Percentiles rank a stretch among this genome's conserved stretches.
phyloP scores from a whole-genome alignment of 2,888 invertebrate genomes.

The Melinaea menophilus region DNA sequence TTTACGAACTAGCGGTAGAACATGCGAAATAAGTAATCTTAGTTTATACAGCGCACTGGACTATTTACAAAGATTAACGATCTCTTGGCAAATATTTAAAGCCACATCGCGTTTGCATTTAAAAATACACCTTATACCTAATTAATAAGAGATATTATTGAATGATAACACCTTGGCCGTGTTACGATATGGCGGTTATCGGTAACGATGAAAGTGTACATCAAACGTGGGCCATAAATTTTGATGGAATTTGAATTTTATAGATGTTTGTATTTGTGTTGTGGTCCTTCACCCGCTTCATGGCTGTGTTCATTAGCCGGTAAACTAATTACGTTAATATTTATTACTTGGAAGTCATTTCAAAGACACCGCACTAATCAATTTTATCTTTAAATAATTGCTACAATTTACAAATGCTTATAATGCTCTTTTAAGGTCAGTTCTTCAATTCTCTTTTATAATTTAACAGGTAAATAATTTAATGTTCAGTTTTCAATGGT shows the following conservation, averaged over 20 bases:
- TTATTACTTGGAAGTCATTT: constrained; percentile 19
- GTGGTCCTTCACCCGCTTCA: constrained; percentile 9
- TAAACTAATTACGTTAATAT: constrained; percentile 19
- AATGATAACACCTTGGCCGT: not conserved
- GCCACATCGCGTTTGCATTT: not conserved
- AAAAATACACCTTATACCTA: not conserved
- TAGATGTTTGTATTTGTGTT: constrained; percentile 18
- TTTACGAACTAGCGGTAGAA: constrained; percentile 7
- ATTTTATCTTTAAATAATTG: no score
- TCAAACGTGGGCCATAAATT: constrained; percentile 31
- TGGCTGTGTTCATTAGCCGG: constrained; percentile 20
- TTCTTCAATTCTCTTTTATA: no score
- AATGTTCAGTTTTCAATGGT: no score
- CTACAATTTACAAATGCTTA: no score
- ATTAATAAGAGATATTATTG: not conserved
- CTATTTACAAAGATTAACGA: constrained; percentile 17
- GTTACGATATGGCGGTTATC: constrained; percentile 25
- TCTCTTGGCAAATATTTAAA: constrained; percentile 11
- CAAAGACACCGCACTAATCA: no score
- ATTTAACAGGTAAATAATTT: no score
- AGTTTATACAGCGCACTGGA: constrained; percentile 9
- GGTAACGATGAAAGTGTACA: constrained; percentile 31
- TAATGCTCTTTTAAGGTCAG: no score
- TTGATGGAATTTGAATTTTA: constrained; percentile 24
- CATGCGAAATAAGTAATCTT: constrained; percentile 10